Evolutionary conservation across 2,113 vertebrate species (phyloP), one percentile per base, ranked within the genome.

Genomic region (Aix galericulata): DNA sequence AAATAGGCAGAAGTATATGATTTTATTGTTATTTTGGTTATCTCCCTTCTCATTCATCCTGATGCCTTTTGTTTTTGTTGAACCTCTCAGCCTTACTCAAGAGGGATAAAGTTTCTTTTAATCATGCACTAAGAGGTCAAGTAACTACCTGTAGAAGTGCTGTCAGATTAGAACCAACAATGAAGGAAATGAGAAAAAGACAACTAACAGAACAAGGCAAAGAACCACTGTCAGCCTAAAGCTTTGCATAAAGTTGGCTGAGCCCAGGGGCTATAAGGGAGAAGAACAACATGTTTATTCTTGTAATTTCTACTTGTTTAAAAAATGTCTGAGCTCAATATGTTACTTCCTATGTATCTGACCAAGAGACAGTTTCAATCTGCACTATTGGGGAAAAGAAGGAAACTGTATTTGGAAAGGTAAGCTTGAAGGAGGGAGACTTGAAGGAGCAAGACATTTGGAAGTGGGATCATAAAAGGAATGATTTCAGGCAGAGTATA

Each of bases 401-500:
- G 52, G 16, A n/a, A 9, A 6, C 31, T 14, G 22, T 58, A 18
- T 58, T 53, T 16, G 56, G 34, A 18, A 36, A 46, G 32, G 79
- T 22, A 3, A 71, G 17, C 40, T 32, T 29, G 46, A 14, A 75
- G 32, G n/a, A 78, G 38, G 44, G 44, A 52, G 55, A 16, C 60
- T 34, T 44, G 3, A 22, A 31, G 72, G 18, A 72, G 44, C 56
- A 36, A 55, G 29, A 15, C 22, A 2, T 29, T 27, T 76, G 52
- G 88, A 15, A 64, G 15, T 6, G 44, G 69, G 22, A 1, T 73
- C 9, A 1, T 13, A 8, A 26, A 40, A 55, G 78, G 59, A 36
- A 3, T 7, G 9, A 2, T n/a, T 26, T 5, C 77, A 13, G 34
- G 69, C 6, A 31, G n/a, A 34, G 42, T 29, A 1, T 9, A 1